A percentile compares a stretch with the other conserved stretches of the same genome.
Conservation (phyloP, 2,888 invertebrate species). For the Amphiduros pacificus region DNA sequence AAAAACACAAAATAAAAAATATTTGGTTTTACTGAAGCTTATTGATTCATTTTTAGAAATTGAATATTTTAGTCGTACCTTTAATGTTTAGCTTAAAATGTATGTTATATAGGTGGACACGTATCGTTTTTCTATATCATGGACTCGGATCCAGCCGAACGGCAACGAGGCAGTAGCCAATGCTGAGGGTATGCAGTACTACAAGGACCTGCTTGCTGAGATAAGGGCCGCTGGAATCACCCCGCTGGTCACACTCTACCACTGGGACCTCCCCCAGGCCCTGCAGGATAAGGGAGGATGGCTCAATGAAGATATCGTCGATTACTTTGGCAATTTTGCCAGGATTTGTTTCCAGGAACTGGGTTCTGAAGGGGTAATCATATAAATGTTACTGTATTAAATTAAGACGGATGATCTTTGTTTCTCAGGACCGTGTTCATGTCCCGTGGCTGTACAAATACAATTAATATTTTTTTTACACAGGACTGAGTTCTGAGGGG, state of each 20-base stretch:
- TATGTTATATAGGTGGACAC: constrained; percentile 12
- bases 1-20: too few relatives aligned
- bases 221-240: constrained; percentile 65
- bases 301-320: constrained; percentile 37
- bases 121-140: constrained; percentile 63
- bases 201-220: constrained; percentile 73
- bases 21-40: too few relatives aligned
- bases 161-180: constrained; percentile 67
- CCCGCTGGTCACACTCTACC: constrained; percentile 64
- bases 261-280: constrained; percentile 41
- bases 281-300: constrained; percentile 51
- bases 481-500: too few relatives aligned
- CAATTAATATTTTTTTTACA: too few relatives aligned
- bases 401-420: too few relatives aligned
- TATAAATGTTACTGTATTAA: too few relatives aligned
- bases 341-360: constrained; percentile 38
- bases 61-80: too few relatives aligned
- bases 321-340: constrained; percentile 44
- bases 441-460: too few relatives aligned
- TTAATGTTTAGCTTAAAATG: too few relatives aligned
- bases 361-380: constrained; percentile 42
- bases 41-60: too few relatives aligned
- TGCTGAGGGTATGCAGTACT: constrained; percentile 62
- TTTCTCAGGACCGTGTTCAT: too few relatives aligned
- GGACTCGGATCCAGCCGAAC: constrained; percentile 73